These are phyloP conservation scores for Drosophila barbarae DNA, from an alignment of 2,888 invertebrate genomes.

Conservation along the genomic window DNA sequence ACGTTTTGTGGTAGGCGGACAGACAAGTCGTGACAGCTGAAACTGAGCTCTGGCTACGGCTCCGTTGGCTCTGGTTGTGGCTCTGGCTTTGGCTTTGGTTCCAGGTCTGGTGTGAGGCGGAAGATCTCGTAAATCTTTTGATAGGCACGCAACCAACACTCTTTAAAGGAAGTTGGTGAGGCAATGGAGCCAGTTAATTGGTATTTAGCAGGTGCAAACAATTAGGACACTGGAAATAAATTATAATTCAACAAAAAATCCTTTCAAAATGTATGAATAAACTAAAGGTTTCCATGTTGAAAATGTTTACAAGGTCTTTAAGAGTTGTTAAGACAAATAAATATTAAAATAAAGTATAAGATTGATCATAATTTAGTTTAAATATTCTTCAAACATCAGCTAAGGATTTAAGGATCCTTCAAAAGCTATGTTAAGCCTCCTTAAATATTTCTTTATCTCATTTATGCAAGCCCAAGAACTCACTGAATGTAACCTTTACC, in stretches of 20 bases:
- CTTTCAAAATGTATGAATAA: not conserved
- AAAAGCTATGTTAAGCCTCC: not conserved
- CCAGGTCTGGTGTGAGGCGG: not conserved
- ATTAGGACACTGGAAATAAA: not conserved
- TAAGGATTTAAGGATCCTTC: not conserved
- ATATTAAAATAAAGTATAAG: not conserved
- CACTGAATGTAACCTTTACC: not conserved
- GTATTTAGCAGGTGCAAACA: not conserved
- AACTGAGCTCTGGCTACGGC: conserved; percentile 25
- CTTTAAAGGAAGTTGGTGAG: conserved; percentile 13
- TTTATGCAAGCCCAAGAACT: not conserved
- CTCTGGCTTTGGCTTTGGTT: not conserved
- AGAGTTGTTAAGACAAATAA: not conserved
- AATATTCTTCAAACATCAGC: not conserved
- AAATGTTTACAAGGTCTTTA: no score
- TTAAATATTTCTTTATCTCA: not conserved
- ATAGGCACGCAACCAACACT: conserved; percentile 1
- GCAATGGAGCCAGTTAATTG: not conserved
- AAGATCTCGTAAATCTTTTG: conserved; percentile 21
- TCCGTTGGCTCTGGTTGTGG: not conserved
- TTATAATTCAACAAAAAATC: not conserved
- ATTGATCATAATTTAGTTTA: fast-evolving
- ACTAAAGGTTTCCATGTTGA: no score
- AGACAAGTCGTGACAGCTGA: conserved; percentile 41
- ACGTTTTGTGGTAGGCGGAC: conserved; percentile 38